Evolutionary conservation across 2,888 invertebrate genomes (phyloP).

Genomic region (Molanna angustata): DNA sequence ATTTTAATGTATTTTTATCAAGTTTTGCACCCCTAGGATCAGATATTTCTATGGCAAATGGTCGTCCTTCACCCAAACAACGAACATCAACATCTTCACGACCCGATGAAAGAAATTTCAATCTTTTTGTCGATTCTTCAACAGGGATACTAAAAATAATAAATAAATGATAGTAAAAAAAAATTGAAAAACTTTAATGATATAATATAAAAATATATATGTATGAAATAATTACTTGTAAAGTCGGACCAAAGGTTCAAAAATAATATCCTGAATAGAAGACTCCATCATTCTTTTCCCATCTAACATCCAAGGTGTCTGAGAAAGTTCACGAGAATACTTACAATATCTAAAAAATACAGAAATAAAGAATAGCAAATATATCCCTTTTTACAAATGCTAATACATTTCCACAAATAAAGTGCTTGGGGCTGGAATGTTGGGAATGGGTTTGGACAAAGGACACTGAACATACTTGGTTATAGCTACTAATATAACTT

Average conservation of each 20-base stretch:
- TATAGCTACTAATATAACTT: too few relatives aligned
- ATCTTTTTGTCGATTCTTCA: slow-evolving; percentile 40
- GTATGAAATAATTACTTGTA: slow-evolving; percentile 49
- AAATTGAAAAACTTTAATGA: background rate
- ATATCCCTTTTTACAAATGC: too few relatives aligned
- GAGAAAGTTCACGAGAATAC: slow-evolving; percentile 77
- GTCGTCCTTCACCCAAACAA: slow-evolving; percentile 87
- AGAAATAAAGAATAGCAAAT: background rate
- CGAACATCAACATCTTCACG: slow-evolving; percentile 97
- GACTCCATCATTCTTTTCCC: slow-evolving; percentile 75
- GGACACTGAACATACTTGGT: too few relatives aligned
- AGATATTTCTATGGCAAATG: slow-evolving; percentile 85
- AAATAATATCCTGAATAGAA: slow-evolving; percentile 91
- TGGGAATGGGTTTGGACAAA: too few relatives aligned
- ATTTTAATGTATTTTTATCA: background rate
- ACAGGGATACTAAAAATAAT: slow-evolving; percentile 32
- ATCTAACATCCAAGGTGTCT: slow-evolving; percentile 91
- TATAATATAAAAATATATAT: background rate
- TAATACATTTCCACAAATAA: too few relatives aligned
- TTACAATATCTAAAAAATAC: slow-evolving; percentile 72
- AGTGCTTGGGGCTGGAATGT: too few relatives aligned
- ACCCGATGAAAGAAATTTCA: slow-evolving; percentile 89
- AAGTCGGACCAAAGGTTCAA: slow-evolving; percentile 59
- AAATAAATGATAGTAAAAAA: slow-evolving; percentile 10
- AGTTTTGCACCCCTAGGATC: slow-evolving; percentile 54